Evolutionary conservation across 1,140 invertebrate genomes (phyloP).

Genomic region (Pseudomyrmex sp.): DNA sequence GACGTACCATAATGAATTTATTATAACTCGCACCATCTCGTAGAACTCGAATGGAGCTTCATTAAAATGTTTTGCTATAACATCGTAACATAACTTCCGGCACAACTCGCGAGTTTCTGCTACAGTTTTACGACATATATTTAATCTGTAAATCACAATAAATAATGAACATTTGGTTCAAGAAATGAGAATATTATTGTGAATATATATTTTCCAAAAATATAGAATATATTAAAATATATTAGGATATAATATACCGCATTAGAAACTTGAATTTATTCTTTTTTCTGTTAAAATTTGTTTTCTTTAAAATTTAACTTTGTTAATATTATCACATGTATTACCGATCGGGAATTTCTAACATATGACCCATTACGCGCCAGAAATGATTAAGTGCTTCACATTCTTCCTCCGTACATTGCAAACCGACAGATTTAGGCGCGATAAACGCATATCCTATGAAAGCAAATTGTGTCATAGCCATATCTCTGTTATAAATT

Average conservation of each 20-base stretch:
- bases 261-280: too few relatives aligned
- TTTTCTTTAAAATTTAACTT: not conserved
- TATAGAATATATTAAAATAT: not conserved
- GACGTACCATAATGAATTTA: slow-evolving; percentile 67
- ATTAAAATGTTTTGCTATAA: slow-evolving; percentile 61
- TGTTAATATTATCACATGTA: not conserved
- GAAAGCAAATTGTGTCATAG: slow-evolving; percentile 93
- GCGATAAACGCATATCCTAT: slow-evolving; percentile 89
- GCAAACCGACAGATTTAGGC: slow-evolving; percentile 87
- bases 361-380: slow-evolving; percentile 90
- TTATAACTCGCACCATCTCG: slow-evolving; percentile 17
- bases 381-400: slow-evolving; percentile 92
- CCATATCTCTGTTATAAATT: slow-evolving; percentile 90
- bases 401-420: slow-evolving; percentile 82
- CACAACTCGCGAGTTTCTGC: slow-evolving; percentile 74
- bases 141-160: slow-evolving; percentile 60
- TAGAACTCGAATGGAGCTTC: slow-evolving; percentile 39
- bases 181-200: not conserved
- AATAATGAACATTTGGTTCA: not conserved
- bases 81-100: slow-evolving; percentile 48
- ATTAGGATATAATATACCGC: too few relatives aligned
- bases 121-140: slow-evolving; percentile 74
- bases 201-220: not conserved
- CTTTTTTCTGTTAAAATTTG: too few relatives aligned
- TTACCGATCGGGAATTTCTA: slow-evolving; percentile 92